Evolutionary conservation across 2,888 invertebrate species (phyloP), one percentile per base, ranked within the genome.

Genomic region (Apodemia mormo): DNA sequence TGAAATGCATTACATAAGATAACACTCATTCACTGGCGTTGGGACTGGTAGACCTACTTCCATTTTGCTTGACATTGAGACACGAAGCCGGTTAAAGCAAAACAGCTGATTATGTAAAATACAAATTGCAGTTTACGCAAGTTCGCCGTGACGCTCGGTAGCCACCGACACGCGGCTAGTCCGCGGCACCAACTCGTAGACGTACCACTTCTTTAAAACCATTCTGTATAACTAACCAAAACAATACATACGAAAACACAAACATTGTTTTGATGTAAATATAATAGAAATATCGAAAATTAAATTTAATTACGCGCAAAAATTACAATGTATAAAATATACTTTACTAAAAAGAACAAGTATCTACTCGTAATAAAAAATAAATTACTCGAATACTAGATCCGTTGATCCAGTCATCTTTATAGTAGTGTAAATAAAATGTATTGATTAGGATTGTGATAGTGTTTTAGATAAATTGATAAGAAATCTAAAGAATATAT

Each of bases 51-150:
- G 58, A 65, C 65, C 61, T 66, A 71, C 66, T 64, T 67, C 66
- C 68, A 74, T 73, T 71, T 76, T 72, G 71, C 75, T 74, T 77
- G 78, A 78, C 77, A 79, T 77, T 78, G 78, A 76, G 73, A 73
- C 70, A 73, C 72, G 72, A 74, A 82, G 79, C 82, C 77, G 81
- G 82, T 82, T 83, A 74, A 75, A 72, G 72, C 81, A 81, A 84
- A 85, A 81, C 75, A 79, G 80, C 76, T 77, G 80, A 82, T 90
- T 90, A 87, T 85, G 87, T 90, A 88, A 90, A 82, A 81, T 83
- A 81, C 82, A 82, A 81, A 30, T 12, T 58, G 58, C 79, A 79
- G 83, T 87, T 89, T 89, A 79, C 88, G 88, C 86, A 89, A 89
- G 85, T 74, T 74, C 69, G 76, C 72, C 70, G 70, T 75, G 45